Evolutionary conservation across 2,888 invertebrate genomes (phyloP).

Genomic region (Napeogenes inachia): DNA sequence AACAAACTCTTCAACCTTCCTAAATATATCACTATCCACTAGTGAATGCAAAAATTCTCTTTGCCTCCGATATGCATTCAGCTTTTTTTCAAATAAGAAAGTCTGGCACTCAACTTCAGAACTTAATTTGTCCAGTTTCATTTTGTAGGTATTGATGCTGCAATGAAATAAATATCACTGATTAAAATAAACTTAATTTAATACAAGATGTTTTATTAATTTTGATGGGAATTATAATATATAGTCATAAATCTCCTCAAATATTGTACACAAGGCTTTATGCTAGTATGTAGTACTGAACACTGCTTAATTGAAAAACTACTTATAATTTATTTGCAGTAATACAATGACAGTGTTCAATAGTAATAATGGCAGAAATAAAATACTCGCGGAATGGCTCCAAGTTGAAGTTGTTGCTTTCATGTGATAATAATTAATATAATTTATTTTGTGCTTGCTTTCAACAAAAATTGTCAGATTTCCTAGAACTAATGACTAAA

Average conservation of each 20-base stretch:
- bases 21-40: constrained; percentile 36
- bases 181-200: constrained; percentile 1
- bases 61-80: constrained; percentile 38
- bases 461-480: no score
- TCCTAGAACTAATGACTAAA: no score
- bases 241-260: constrained; percentile 9
- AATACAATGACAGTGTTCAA: no score
- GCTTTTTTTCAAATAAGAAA: constrained; percentile 37
- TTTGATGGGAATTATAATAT: constrained; percentile 10
- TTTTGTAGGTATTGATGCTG: constrained; percentile 44
- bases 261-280: background rate
- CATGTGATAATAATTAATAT: no score
- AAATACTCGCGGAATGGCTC: no score
- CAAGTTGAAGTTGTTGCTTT: no score
- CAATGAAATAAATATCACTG: constrained; percentile 26
- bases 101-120: constrained; percentile 42
- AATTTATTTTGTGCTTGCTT: no score
- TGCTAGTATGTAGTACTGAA: no score
- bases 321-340: no score
- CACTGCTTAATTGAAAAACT: no score
- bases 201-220: constrained; percentile 11
- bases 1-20: constrained; percentile 40
- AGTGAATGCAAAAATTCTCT: constrained; percentile 35
- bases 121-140: constrained; percentile 39
- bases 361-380: no score